A percentile compares a stretch with the other conserved stretches of the same genome.
These are phyloP conservation scores for Scarus forsteni DNA, from an alignment of 2,797 vertebrate genomes.

Conservation along the genomic window DNA sequence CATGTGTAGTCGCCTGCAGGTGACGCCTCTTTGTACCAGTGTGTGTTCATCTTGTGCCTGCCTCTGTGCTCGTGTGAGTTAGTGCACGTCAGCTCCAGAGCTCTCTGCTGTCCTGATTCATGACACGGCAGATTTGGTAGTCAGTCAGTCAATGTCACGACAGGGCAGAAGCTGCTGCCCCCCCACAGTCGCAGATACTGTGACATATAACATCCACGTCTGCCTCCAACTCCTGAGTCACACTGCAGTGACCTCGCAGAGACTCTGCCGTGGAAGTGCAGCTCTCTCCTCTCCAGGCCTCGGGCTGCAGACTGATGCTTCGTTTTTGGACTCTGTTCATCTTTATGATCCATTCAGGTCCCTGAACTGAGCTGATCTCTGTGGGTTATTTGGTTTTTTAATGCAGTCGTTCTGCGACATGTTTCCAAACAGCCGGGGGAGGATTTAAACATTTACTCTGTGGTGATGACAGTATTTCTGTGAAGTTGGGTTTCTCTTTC, in stretches of 20 bases:
- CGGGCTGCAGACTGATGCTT: constrained; percentile 11
- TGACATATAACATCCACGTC: constrained; percentile 52
- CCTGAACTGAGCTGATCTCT: background rate
- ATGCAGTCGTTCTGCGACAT: background rate
- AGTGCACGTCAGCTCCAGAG: constrained; percentile 61
- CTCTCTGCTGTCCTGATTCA: constrained; percentile 60
- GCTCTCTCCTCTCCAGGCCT: constrained; percentile 19
- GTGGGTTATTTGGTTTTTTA: background rate
- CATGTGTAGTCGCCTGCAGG: constrained; percentile 4
- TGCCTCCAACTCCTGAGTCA: constrained; percentile 49
- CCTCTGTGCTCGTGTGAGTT: constrained; percentile 39
- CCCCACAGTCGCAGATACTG: constrained; percentile 28
- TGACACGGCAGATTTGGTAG: constrained; percentile 74
- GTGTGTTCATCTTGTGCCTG: constrained; percentile 19
- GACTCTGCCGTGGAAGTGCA: constrained; percentile 17
- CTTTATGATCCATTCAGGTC: background rate
- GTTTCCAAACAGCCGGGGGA: background rate
- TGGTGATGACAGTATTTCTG: background rate
- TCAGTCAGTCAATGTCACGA: constrained; percentile 76
- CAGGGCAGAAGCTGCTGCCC: constrained; percentile 34
- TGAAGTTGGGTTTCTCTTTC: background rate
- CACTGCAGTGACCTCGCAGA: constrained; percentile 45
- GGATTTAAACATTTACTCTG: background rate
- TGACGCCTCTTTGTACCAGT: background rate
- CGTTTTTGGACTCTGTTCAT: background rate